Conservation (phyloP, 2,888 invertebrate genomes). For the Lasioglossum calceatum region DNA sequence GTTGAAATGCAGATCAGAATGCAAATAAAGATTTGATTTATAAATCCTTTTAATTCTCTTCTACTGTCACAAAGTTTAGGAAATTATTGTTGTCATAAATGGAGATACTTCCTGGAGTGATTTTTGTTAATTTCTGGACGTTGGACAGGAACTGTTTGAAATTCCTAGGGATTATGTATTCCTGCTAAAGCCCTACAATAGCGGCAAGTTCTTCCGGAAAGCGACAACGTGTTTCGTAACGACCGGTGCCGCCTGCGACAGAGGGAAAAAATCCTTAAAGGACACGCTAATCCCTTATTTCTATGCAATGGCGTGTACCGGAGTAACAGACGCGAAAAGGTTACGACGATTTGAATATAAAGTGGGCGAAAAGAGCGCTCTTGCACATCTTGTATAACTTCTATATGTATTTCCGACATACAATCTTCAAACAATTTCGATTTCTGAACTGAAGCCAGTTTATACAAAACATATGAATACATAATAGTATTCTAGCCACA, state of each 20-base stretch:
- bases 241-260: slow-evolving; percentile 7
- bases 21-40: not conserved
- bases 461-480: not conserved
- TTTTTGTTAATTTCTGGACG: not conserved
- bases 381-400: not conserved
- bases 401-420: not conserved
- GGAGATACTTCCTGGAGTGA: not conserved
- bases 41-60: not conserved
- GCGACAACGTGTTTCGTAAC: slow-evolving; percentile 30
- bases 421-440: not conserved
- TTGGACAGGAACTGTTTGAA: not conserved
- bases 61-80: not conserved
- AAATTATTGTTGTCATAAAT: not conserved
- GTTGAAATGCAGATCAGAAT: not conserved
- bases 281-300: slow-evolving; percentile 48
- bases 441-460: not conserved
- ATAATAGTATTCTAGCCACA: not conserved
- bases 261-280: slow-evolving; percentile 23
- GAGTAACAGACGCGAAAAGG: slow-evolving; percentile 23
- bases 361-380: not conserved
- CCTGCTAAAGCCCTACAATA: not conserved
- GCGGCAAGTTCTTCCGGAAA: slow-evolving; percentile 15
- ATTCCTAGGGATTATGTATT: slow-evolving; percentile 23
- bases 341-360: slow-evolving; percentile 14
- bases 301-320: slow-evolving; percentile 40